Base-by-base conservation (phyloP, 2,888 invertebrate species). In the Magallana nippona region DNA sequence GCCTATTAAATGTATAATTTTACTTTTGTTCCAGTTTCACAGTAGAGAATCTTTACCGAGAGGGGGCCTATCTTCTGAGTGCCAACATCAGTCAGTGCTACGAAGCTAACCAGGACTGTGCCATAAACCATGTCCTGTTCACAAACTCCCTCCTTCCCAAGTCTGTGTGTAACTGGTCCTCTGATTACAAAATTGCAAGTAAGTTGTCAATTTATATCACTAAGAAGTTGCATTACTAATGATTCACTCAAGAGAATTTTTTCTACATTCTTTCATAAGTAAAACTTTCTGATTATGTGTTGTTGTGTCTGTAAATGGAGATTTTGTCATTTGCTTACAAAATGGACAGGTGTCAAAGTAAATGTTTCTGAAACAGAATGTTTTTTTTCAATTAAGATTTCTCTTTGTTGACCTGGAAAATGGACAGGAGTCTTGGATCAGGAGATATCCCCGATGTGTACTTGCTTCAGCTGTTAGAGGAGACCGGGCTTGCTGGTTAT, bases 21-120 rank as follows among this genome's bases (percentile, higher is more conserved):
- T 11, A 77, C 15, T 44, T 83, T 19, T 78, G 17, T 87, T 84
- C 13, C 80, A 88, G 88, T 78, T 86, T 83, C 57, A 77, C 60
- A 10, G 79, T 88, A 13, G 86, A 86, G 58, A 87, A 88, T 22
- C 27, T 88, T 8, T 82, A 86, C 55, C 82, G 84, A 55, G 83
- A 86, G 58, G 85, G 86, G 56, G 82, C 82, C n/a, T 89, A 86
- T 77, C 78, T 89, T 0, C 80, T 89, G n/a, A 89, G 86, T 58
- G 60, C 86, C 63, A 88, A 88, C 32, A 71, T 89, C 10, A 87
- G 86, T 57, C 82, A 84, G 22, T 88, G 88, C 63, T 84, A 86
- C n/a, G 89, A 89, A 58, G 80, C 85, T 11, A 62, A 56, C 0
- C 82, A 81, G 15, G 56, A 32, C 3, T 87, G 87, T 80, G 77